Percentiles rank a stretch among this genome's conserved stretches.
phyloP scores from a whole-genome alignment of 53 echinoderm and acorn worm species.

The Echinometra lucunter region DNA sequence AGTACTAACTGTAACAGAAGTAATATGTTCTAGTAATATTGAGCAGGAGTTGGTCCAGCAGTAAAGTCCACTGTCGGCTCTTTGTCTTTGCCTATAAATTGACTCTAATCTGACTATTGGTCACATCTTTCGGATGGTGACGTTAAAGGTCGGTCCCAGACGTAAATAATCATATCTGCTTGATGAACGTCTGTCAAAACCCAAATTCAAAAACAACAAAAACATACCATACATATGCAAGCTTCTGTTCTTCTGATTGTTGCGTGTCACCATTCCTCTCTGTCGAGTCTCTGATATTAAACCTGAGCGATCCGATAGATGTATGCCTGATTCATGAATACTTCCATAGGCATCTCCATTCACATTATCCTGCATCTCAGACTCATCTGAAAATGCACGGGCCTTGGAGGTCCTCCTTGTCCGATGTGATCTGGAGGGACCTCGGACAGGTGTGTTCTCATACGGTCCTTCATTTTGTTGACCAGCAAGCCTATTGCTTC shows the following conservation, averaged over 20 bases:
- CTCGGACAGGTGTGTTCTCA: conserved; percentile 53
- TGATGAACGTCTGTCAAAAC: too few relatives aligned
- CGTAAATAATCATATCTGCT: too few relatives aligned
- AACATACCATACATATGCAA: conserved; percentile 66
- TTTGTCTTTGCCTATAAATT: too few relatives aligned
- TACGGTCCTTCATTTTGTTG: conserved; percentile 25
- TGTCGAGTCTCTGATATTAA: background rate
- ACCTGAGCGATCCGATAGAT: background rate
- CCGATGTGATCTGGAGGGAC: background rate
- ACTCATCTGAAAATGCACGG: background rate
- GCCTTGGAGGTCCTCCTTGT: conserved; percentile 22
- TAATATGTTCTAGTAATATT: too few relatives aligned
- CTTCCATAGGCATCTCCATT: conserved; percentile 43
- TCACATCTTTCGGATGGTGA: too few relatives aligned
- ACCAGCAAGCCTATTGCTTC: background rate
- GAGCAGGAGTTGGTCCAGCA: too few relatives aligned
- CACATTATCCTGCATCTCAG: conserved; percentile 2
- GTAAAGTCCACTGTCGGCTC: too few relatives aligned
- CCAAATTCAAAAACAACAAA: too few relatives aligned
- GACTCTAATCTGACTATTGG: too few relatives aligned
- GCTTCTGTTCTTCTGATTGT: conserved; percentile 56
- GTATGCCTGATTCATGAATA: conserved; percentile 10
- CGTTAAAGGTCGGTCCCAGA: too few relatives aligned
- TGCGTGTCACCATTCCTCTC: conserved; percentile 48
- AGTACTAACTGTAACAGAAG: too few relatives aligned